A percentile compares a stretch with the other conserved stretches of the same genome.
These are phyloP conservation scores for Lutraria rhynchaena DNA, from an alignment of 1,140 invertebrate species.

Conservation along the genomic window DNA sequence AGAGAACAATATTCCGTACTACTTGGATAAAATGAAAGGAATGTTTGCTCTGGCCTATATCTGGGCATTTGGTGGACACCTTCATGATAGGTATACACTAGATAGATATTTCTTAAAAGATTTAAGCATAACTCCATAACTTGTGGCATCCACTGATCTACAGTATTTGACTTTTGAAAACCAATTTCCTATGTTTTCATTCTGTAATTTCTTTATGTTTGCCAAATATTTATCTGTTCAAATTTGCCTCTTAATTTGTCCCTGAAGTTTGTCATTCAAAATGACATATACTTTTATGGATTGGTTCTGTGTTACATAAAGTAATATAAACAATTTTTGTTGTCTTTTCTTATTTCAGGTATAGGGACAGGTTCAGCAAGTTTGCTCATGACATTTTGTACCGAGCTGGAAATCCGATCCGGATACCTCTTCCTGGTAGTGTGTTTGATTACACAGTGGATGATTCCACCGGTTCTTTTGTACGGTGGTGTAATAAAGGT, in stretches of 20 bases:
- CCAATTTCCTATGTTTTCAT: too few relatives aligned
- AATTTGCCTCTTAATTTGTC: too few relatives aligned
- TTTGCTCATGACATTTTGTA: conserved; percentile 78
- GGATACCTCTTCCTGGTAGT: conserved; percentile 72
- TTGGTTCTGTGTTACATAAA: too few relatives aligned
- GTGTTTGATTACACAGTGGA: conserved; percentile 80
- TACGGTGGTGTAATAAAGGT: conserved; percentile 75
- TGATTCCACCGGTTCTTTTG: conserved; percentile 70
- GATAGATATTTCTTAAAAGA: not conserved
- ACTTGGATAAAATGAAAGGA: conserved; percentile 74
- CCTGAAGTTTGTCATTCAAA: too few relatives aligned
- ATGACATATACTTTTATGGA: too few relatives aligned
- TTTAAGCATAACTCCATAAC: too few relatives aligned
- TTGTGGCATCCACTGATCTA: too few relatives aligned
- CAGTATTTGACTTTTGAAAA: too few relatives aligned
- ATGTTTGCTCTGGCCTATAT: conserved; percentile 81
- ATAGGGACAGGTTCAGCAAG: conserved; percentile 77
- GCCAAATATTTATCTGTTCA: too few relatives aligned
- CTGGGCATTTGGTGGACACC: conserved; percentile 80
- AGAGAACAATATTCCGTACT: conserved; percentile 76
- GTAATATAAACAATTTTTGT: too few relatives aligned
- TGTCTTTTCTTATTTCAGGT: conserved; percentile 68
- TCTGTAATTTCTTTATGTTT: too few relatives aligned
- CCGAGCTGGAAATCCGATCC: conserved; percentile 73
- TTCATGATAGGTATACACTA: conserved; percentile 77